Conservation (phyloP, 2,797 vertebrate species). For the Acipenser ruthenus region DNA sequence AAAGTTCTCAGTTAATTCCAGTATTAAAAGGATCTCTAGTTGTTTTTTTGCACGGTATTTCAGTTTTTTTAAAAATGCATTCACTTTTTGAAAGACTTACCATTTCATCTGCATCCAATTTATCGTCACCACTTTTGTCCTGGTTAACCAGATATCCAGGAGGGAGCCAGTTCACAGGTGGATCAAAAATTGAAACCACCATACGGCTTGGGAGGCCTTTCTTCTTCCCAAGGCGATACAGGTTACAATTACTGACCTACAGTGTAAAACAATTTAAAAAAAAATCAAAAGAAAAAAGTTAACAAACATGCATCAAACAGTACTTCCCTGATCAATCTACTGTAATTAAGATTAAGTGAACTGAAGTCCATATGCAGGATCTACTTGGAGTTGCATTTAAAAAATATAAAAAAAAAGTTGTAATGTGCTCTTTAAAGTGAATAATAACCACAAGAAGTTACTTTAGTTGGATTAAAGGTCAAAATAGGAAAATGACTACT, state of each 20-base stretch:
- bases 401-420: no score
- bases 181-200: conserved; percentile 98
- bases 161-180: conserved; percentile 96
- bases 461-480: no score
- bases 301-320: neutral
- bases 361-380: no score
- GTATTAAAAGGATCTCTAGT: no score
- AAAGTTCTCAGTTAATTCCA: neutral
- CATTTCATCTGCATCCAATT: conserved; percentile 78
- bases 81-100: conserved; percentile 47
- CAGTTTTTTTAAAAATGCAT: no score
- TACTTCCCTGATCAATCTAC: no score
- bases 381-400: no score
- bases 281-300: neutral
- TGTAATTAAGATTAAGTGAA: no score
- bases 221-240: conserved; percentile 97
- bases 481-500: no score
- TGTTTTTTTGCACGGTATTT: no score
- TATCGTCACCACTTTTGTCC: conserved; percentile 82
- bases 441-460: no score
- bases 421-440: no score
- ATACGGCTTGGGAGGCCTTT: conserved; percentile 95
- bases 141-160: conserved; percentile 96
- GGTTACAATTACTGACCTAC: conserved; percentile 98
- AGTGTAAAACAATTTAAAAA: conserved; percentile 14